Base-by-base conservation (phyloP, 2,113 vertebrate species). In the Emydura subglobosa region DNA sequence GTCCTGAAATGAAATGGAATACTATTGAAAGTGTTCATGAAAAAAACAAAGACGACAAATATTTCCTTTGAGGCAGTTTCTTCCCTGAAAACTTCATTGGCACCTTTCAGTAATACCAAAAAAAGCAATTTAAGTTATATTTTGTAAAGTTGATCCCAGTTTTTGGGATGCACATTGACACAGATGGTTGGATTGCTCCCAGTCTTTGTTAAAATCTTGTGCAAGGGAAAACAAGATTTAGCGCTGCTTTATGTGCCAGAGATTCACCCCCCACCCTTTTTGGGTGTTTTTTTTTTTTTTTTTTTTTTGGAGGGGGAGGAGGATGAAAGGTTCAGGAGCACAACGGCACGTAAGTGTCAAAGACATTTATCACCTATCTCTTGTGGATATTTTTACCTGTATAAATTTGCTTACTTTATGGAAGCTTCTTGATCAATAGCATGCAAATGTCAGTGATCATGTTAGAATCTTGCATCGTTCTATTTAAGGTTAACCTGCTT, bases 361-460 rank as follows among this genome's bases (percentile, higher is more conserved):
- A n/a, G 34, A 68, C 7, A n/a, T 68, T 68, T 68, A 31, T 68
- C 29, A 68, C 44, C 84, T 87, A 79, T 85, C 53, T 82, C 89
- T 31, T 80, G 82, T 25, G 79, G 49, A 4, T 47, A 24, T 65
- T 95, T 81, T 50, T 65, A 74, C 84, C 79, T 87, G 50, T 44
- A 27, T 83, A 76, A 95, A 91, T 85, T 93, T 79, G 82, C 14
- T 85, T 79, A 57, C 83, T 59, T 29, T 49, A 47, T 25, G 31
- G 27, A 91, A 79, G 50, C 31, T 50, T 86, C 79, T 24, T 83
- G 88, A 97, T 87, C 76, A 84, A 82, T 51, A 90, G n/a, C 76
- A 76, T 4, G 86, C 44, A 94, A 95, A 96, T 93, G 86, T 90
- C 97, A 97, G 34, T 47, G 92, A 96, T 42, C 83, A 81, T 50